Conservation (phyloP, 2,888 invertebrate species). For the Yponomeuta sedellus region DNA sequence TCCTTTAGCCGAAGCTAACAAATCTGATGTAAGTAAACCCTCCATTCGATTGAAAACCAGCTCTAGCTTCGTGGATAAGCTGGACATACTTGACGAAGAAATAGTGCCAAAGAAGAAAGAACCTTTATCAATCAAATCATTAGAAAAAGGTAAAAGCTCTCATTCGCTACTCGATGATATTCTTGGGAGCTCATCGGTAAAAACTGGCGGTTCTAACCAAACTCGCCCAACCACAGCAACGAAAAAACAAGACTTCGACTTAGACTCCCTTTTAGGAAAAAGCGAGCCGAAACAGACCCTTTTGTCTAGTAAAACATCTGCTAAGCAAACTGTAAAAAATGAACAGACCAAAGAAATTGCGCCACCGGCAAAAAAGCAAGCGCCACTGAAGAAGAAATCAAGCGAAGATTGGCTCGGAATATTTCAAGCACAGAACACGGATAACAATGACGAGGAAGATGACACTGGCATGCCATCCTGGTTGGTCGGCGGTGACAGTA, state of each 20-base stretch:
- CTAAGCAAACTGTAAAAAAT: conserved; percentile 30
- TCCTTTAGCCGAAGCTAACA: conserved; percentile 27
- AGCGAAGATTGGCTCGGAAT: conserved; percentile 67
- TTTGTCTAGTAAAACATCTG: conserved; percentile 32
- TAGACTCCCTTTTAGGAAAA: conserved; percentile 52
- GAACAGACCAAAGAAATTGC: conserved; percentile 19
- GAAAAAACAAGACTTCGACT: conserved; percentile 55
- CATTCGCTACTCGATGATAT: conserved; percentile 73
- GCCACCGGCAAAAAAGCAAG: conserved; percentile 37
- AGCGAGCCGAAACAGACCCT: conserved; percentile 38
- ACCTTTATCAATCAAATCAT: conserved; percentile 33
- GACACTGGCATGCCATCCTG: conserved; percentile 56
- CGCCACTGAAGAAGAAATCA: conserved; percentile 40
- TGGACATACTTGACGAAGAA: conserved; percentile 48
- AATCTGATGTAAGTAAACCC: neutral
- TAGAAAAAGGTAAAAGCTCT: conserved; percentile 58
- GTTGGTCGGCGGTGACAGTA: conserved; percentile 47
- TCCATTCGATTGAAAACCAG: conserved; percentile 1
- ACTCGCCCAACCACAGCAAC: conserved; percentile 36
- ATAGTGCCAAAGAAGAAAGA: conserved; percentile 42
- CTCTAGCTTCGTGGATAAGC: conserved; percentile 41
- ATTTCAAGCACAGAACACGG: conserved; percentile 52
- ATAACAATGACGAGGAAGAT: conserved; percentile 41
- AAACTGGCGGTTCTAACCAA: conserved; percentile 35
- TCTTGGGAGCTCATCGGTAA: conserved; percentile 62